Evolutionary conservation across 2,797 vertebrate species (phyloP).

Genomic region (Tragopan temminckii): DNA sequence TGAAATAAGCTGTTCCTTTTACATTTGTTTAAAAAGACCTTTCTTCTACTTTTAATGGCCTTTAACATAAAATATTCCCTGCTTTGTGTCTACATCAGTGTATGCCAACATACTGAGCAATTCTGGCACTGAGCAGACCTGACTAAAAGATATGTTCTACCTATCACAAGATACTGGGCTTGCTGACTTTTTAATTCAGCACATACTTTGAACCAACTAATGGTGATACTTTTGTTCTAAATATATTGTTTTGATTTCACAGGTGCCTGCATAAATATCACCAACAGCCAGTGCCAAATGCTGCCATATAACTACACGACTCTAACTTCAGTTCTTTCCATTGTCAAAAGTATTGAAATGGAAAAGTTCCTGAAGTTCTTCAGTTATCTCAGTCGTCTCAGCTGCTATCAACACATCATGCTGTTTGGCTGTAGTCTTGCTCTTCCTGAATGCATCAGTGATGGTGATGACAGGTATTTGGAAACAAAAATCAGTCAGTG

Average conservation of each 20-base stretch:
- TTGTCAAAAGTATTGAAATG: conserved; percentile 87
- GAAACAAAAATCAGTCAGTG: conserved; percentile 36
- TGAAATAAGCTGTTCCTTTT: background rate
- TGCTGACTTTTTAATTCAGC: background rate
- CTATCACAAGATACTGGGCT: background rate
- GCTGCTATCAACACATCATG: conserved; percentile 95
- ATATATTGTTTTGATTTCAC: conserved; percentile 66
- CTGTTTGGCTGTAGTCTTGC: conserved; percentile 93
- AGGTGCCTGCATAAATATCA: conserved; percentile 88
- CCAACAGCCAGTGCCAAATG: conserved; percentile 91
- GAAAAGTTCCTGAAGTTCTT: conserved; percentile 94
- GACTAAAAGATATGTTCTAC: background rate
- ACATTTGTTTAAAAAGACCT: background rate
- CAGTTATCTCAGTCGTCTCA: conserved; percentile 90
- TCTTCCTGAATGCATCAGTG: conserved; percentile 88
- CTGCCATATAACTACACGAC: conserved; percentile 91
- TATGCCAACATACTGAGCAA: background rate
- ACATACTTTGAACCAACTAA: background rate
- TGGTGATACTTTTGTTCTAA: conserved; percentile 31
- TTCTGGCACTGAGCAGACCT: background rate
- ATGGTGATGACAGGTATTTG: conserved; percentile 86
- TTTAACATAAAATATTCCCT: background rate
- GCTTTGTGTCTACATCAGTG: background rate
- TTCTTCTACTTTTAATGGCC: background rate
- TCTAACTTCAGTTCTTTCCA: conserved; percentile 80